Evolutionary conservation across 2,888 invertebrate genomes (phyloP).

Genomic region (Fragum sueziense): DNA sequence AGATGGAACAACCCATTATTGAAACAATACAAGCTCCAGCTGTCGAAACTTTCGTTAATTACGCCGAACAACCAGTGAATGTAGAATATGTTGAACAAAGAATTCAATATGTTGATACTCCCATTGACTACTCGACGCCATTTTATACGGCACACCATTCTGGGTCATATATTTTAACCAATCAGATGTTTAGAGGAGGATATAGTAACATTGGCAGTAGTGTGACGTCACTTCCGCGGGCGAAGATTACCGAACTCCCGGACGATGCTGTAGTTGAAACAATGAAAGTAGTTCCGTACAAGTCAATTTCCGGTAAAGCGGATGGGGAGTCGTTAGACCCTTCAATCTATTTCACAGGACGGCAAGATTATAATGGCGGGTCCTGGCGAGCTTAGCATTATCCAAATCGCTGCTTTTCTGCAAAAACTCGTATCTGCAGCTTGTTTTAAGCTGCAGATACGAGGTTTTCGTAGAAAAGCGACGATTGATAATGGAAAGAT

Average conservation of each 20-base stretch:
- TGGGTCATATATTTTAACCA: background rate
- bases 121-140: background rate
- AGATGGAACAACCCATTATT: background rate
- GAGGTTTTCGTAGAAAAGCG: too few species aligned
- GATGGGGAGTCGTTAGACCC: background rate
- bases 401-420: too few species aligned
- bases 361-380: background rate
- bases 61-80: background rate
- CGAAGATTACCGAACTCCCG: background rate
- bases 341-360: slow-evolving; percentile 4
- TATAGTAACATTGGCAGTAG: background rate
- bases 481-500: too few species aligned
- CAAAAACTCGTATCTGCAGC: too few species aligned
- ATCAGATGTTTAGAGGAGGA: background rate
- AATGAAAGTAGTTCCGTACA: slow-evolving; percentile 9
- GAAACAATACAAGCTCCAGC: background rate
- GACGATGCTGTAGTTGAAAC: background rate
- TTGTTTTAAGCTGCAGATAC: too few species aligned
- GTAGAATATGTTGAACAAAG: background rate
- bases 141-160: background rate
- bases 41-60: background rate
- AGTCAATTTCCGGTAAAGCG: background rate
- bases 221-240: background rate
- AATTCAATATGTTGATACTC: background rate
- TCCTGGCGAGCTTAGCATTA: too few species aligned